Evolutionary conservation across 2,113 vertebrate genomes (phyloP).

Genomic region (Otis tarda): DNA sequence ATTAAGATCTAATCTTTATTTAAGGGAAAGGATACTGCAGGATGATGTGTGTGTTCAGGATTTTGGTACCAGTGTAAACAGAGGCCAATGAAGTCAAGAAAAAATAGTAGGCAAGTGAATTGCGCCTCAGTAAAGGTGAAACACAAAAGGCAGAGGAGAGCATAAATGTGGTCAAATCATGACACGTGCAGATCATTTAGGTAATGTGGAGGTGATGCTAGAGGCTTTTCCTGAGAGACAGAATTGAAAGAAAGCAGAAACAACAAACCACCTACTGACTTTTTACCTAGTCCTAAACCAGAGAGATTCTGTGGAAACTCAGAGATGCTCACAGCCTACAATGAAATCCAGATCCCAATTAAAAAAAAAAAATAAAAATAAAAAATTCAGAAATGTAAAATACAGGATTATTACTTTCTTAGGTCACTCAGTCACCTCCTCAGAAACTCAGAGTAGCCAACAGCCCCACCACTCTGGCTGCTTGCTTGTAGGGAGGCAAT

Average conservation of each 20-base stretch:
- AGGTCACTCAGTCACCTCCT: neutral
- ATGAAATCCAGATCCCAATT: neutral
- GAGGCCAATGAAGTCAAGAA: neutral
- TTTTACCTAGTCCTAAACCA: neutral
- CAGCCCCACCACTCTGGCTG: too few relatives aligned
- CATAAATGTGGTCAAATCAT: neutral
- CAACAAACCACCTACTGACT: neutral
- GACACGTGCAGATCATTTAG: neutral
- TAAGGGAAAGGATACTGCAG: neutral
- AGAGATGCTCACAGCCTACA: neutral
- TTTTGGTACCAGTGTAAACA: neutral
- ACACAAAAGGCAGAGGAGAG: neutral
- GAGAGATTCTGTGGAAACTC: neutral
- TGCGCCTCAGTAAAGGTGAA: neutral
- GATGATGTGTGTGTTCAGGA: neutral
- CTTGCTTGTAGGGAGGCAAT: neutral
- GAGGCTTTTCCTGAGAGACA: neutral
- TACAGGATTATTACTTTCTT: neutral
- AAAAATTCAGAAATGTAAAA: neutral
- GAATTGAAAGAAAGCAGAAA: neutral
- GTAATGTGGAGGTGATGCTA: neutral
- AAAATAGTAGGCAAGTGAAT: neutral
- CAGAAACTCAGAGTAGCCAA: neutral
- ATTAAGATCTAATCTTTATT: slow-evolving; percentile 2
- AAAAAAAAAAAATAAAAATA: neutral